Evolutionary conservation across 2,113 vertebrate genomes (phyloP), one percentile per base, ranked within the genome.

Genomic region (Rhombomys opimus): DNA sequence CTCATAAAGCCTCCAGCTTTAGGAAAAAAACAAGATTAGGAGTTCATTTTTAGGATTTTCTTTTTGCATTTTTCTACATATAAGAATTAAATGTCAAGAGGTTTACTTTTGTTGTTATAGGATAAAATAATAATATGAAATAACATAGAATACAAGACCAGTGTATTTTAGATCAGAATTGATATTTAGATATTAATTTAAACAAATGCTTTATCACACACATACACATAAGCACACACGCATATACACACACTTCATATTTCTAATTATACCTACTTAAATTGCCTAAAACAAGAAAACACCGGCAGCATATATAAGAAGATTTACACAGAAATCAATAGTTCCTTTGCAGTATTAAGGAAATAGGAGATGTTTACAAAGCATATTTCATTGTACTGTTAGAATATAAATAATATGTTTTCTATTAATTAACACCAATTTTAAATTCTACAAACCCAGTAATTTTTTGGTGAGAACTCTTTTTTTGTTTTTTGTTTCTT

Each of bases 1-100:
- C 50, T 96, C n/a, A 93, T 94, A 97, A 96, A 91, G 23, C 68
- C 70, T 93, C 78, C 89, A 93, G 91, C 18, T 87, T 95, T 80
- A 93, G 87, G 81, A 89, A 89, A 35, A 35, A 61, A 84, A 61
- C 14, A 38, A 10, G 35, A 87, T 76, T 96, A 75, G 18, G 5
- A 75, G 0, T 90, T 9, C 14, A 80, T 94, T 95, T 59, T n/a
- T 25, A 97, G 57, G 73, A 87, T 30, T 84, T 17, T 11, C 57
- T 15, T 46, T 91, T 96, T 84, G 14, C 7, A 90, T 2, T 81
- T 76, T 23, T 52, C 41, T 90, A 91, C 87, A 41, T 38, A 80
- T 7, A 76, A 63, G 67, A 97, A 67, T 77, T 61, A 90, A 95
- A 75, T 87, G 7, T 95, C 90, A 93, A 8, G 18, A 88, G 52